Base-by-base conservation (phyloP, 2,113 vertebrate species). In the Raja brachyura region DNA sequence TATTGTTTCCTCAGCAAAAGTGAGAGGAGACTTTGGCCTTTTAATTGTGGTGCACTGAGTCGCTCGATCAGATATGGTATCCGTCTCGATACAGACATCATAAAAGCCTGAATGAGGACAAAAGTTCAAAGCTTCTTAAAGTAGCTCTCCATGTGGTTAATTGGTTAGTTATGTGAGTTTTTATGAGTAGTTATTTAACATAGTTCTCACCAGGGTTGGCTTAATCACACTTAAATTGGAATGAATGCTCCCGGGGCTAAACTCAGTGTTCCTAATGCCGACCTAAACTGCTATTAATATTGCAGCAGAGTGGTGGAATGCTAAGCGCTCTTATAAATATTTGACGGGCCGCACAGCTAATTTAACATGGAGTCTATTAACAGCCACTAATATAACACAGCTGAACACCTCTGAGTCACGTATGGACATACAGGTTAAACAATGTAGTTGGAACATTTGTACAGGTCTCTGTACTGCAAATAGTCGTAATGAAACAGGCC, bases 381-480 rank as follows among this genome's bases (percentile, higher is more conserved):
- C 95, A 94, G 81, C 95, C 95, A 96, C 95, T 96, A 96, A 97
- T 96, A 96, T 94, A 95, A 94, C 96, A 96, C 94, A 96, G 95
- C 94, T 96, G 96, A 97, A 95, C 76, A n/a, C 96, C 95, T 96
- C 95, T 96, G 96, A 96, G 95, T 96, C 96, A 95, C 95, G 95
- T 95, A 95, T 95, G 96, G 96, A 96, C 94, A 95, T 95, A 97
- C 96, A 96, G 96, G 96, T 97, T 97, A 97, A 97, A 95, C 95
- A 54, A 95, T 94, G 95, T 94, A 95, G 94, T 95, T 96, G 96
- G 96, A 96, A 95, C 93, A 86, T 94, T 96, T 96, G 95, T 28
- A 96, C 96, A 95, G 95, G 95, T 95, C 94, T 95, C 94, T 95
- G 95, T 95, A 96, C 93, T 95, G 95, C 95, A 95, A 95, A 48